These are phyloP conservation scores for Acromyrmex echinatior DNA, from an alignment of 1,140 invertebrate genomes.

Conservation along the genomic window DNA sequence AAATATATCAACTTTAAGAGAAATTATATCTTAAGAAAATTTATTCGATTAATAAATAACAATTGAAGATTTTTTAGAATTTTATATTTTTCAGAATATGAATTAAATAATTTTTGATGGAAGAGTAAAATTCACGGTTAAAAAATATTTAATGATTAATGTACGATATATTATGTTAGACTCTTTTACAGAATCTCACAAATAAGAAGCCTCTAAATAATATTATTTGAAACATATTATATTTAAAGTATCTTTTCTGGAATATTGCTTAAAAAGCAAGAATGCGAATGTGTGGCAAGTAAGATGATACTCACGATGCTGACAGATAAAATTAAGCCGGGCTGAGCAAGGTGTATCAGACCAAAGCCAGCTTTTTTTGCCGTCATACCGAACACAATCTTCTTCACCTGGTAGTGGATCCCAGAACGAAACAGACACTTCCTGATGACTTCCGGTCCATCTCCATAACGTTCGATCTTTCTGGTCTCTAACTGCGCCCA, in stretches of 20 bases:
- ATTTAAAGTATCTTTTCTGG: background rate
- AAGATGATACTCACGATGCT: constrained; percentile 92
- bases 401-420: constrained; percentile 93
- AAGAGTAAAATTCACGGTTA: background rate
- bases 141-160: background rate
- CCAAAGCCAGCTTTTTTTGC: constrained; percentile 98
- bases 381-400: constrained; percentile 96
- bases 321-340: constrained; percentile 96
- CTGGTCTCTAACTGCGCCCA: constrained; percentile 95
- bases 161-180: background rate
- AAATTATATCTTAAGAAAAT: background rate
- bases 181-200: background rate
- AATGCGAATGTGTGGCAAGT: background rate
- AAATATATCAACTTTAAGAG: background rate
- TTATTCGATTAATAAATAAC: background rate
- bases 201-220: background rate
- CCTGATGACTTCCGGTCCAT: constrained; percentile 94
- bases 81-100: background rate
- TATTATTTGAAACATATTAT: no score
- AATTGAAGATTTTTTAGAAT: background rate
- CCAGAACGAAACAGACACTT: constrained; percentile 97
- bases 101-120: background rate
- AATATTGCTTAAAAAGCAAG: background rate
- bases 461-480: constrained; percentile 94
- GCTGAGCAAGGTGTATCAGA: constrained; percentile 96